Conservation (phyloP, 2,113 vertebrate genomes). For the Malaclemys terrapin region DNA sequence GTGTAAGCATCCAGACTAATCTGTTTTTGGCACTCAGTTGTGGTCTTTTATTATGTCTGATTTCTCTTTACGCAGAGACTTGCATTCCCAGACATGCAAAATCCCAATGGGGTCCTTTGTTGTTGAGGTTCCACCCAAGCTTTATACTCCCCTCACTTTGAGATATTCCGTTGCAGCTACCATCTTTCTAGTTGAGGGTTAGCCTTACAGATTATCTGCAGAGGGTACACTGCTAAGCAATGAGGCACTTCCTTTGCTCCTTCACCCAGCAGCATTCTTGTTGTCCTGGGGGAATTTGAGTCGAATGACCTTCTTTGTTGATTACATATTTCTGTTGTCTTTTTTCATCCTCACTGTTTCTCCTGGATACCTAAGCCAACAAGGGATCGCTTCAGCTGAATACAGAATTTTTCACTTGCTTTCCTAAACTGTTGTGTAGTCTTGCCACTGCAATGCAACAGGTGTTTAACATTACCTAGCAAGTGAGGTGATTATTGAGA, state of each 20-base stretch:
- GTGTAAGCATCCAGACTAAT: not conserved
- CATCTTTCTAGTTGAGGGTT: not conserved
- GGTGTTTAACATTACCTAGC: no score
- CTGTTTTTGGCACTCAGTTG: not conserved
- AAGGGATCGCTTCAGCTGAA: not conserved
- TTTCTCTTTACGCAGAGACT: not conserved
- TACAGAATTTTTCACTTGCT: rapidly evolving
- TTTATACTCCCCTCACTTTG: not conserved
- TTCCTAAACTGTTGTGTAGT: not conserved
- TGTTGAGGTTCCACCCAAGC: not conserved
- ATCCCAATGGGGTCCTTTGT: not conserved
- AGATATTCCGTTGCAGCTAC: not conserved
- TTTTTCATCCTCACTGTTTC: slow-evolving; percentile 11
- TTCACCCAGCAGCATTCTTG: rapidly evolving
- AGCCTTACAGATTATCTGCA: not conserved
- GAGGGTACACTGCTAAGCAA: not conserved
- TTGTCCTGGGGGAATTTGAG: not conserved
- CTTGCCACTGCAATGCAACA: no score
- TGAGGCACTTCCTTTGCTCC: not conserved
- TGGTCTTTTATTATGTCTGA: not conserved
- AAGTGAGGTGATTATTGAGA: rapidly evolving
- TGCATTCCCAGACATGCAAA: not conserved
- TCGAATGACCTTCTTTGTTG: rapidly evolving
- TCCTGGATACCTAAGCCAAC: not conserved
- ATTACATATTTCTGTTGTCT: not conserved